Conservation (phyloP, 2,113 vertebrate species). For the Riparia riparia region DNA sequence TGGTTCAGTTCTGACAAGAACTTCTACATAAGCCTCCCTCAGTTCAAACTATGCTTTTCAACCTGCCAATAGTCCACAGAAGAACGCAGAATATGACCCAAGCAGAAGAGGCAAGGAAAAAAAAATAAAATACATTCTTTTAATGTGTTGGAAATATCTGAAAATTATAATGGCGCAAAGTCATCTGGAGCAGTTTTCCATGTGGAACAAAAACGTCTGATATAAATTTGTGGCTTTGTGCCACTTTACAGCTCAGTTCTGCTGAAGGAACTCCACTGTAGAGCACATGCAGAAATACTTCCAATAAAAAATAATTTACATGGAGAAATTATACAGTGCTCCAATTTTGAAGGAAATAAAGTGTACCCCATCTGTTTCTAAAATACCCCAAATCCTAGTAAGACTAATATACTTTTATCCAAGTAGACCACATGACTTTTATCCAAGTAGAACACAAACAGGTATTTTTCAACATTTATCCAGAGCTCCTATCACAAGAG, state of each 20-base stretch:
- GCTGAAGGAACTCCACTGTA: background rate
- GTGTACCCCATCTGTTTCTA: slow-evolving; percentile 1
- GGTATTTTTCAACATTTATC: background rate
- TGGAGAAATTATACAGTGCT: background rate
- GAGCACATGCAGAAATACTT: background rate
- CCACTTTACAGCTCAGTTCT: background rate
- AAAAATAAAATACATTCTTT: background rate
- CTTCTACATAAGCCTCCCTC: background rate
- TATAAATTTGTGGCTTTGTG: background rate
- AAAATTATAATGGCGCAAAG: background rate
- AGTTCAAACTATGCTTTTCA: background rate
- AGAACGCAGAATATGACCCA: background rate
- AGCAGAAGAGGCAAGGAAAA: background rate
- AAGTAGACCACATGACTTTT: background rate
- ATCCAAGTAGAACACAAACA: slow-evolving; percentile 18
- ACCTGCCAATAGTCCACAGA: background rate
- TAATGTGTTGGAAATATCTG: background rate
- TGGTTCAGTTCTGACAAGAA: background rate
- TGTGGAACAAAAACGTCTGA: background rate
- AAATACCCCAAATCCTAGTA: background rate
- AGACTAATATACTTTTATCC: background rate
- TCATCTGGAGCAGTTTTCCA: background rate
- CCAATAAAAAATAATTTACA: background rate
- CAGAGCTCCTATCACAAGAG: background rate
- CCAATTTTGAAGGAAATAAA: background rate